Percentiles rank a stretch among this genome's conserved stretches.
phyloP scores from a whole-genome alignment of 1,140 invertebrate genomes.

The Druon quercuslanigerum region DNA sequence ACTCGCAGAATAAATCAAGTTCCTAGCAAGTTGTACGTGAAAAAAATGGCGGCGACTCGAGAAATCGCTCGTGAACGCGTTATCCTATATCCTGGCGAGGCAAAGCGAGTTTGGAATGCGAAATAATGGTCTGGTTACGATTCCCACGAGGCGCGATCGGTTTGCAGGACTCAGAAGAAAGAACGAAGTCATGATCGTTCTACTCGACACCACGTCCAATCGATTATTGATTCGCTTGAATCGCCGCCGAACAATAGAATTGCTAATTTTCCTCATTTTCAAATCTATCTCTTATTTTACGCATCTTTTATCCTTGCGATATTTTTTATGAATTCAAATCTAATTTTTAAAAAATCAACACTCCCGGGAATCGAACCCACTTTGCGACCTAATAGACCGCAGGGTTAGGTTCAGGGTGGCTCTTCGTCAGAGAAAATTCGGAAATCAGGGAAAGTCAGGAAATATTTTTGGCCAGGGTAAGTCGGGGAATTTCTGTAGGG shows the following conservation, averaged over 20 bases:
- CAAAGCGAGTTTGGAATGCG: constrained; percentile 1
- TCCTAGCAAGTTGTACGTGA: background rate
- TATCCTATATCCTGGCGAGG: background rate
- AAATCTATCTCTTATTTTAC: background rate
- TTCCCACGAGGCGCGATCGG: constrained; percentile 23
- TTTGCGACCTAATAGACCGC: too few species aligned
- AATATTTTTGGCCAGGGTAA: too few species aligned
- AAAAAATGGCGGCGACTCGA: background rate
- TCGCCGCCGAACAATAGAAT: background rate
- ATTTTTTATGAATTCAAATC: background rate
- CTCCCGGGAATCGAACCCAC: too few species aligned
- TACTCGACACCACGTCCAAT: constrained; percentile 18
- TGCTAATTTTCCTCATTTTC: background rate
- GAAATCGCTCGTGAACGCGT: background rate
- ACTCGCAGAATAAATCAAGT: constrained; percentile 21
- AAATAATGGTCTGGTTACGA: constrained; percentile 29
- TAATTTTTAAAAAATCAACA: too few species aligned
- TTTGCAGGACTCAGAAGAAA: constrained; percentile 26
- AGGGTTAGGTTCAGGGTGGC: too few species aligned
- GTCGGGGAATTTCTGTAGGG: too few species aligned
- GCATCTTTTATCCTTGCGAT: background rate
- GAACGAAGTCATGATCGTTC: background rate
- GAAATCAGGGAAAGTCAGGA: too few species aligned
- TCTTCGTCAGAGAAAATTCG: too few species aligned
- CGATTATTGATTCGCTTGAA: constrained; percentile 6